These are phyloP conservation scores for Dolichotis patagonum DNA, from an alignment of 2,113 vertebrate genomes.

Conservation along the genomic window DNA sequence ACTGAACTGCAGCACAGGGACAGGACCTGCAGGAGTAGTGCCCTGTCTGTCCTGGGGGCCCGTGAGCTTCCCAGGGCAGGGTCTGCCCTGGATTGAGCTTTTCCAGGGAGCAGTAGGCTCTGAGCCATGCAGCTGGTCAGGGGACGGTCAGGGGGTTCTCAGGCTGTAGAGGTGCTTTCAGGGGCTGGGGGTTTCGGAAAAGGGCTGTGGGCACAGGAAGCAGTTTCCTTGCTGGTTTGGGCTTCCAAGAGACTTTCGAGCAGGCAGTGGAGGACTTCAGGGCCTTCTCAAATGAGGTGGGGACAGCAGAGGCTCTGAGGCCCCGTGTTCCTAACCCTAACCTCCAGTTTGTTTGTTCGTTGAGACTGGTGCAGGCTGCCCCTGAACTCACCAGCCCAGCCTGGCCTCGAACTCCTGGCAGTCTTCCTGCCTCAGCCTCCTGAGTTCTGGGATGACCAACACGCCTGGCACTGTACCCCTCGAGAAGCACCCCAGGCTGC, in stretches of 20 bases:
- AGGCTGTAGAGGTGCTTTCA: background rate
- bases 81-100: background rate
- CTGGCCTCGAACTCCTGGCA: background rate
- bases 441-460: background rate
- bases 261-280: background rate
- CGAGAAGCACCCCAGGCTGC: background rate
- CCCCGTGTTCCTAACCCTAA: background rate
- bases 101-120: background rate
- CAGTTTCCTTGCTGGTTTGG: background rate
- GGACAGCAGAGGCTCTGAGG: background rate
- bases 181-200: background rate
- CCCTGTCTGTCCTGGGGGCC: background rate
- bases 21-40: too few species aligned
- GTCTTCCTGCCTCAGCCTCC: background rate
- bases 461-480: background rate
- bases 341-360: background rate
- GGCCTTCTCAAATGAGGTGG: background rate
- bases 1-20: background rate
- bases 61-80: background rate
- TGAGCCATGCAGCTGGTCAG: background rate
- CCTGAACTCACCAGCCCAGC: background rate
- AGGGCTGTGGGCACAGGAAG: background rate
- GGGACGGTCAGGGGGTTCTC: background rate
- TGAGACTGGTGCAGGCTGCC: background rate
- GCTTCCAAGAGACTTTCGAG: background rate